phyloP scores from a whole-genome alignment of 2,113 vertebrate genomes.

The Phainopepla nitens region DNA sequence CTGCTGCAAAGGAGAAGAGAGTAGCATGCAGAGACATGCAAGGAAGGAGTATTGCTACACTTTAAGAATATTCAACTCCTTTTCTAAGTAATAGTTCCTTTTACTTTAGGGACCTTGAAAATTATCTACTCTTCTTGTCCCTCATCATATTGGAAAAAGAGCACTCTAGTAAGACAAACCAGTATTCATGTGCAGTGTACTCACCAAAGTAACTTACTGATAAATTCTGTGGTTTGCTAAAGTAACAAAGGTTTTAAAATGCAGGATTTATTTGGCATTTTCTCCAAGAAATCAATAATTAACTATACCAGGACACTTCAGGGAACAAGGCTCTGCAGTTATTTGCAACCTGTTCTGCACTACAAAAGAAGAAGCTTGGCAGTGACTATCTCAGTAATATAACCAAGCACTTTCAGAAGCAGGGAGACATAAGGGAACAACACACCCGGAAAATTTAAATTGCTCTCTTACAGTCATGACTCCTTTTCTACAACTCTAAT shows the following conservation, averaged over 20 bases:
- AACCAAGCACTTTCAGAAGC: background rate
- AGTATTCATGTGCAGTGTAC: background rate
- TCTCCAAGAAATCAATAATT: background rate
- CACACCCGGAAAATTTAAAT: background rate
- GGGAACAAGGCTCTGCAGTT: background rate
- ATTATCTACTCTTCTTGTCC: background rate
- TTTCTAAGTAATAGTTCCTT: background rate
- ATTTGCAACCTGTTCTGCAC: background rate
- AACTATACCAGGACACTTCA: background rate
- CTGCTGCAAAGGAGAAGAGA: background rate
- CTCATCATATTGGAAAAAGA: background rate
- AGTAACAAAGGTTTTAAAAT: background rate
- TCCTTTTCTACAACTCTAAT: background rate
- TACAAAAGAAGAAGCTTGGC: background rate
- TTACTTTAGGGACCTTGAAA: background rate
- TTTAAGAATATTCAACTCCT: background rate
- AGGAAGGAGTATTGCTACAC: background rate
- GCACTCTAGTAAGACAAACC: background rate
- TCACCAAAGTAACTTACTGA: background rate
- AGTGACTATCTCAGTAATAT: background rate
- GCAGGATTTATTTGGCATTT: background rate
- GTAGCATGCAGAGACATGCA: background rate
- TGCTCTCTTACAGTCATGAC: background rate
- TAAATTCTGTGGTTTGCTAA: background rate
- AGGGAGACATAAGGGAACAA: background rate